Conservation (phyloP, 2,888 invertebrate species). For the Himalopsyche tibetana region DNA sequence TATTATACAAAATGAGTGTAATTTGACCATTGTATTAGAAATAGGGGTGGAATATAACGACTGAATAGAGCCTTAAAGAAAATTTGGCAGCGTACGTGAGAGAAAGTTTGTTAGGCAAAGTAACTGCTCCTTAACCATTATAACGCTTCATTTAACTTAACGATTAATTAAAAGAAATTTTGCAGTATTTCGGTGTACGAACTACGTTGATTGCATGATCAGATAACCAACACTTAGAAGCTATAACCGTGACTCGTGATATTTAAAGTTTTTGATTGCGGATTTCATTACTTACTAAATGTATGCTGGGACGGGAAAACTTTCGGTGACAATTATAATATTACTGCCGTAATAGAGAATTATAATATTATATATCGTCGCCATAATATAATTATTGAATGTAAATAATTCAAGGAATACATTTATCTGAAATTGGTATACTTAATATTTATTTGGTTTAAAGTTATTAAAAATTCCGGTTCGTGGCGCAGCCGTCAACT, state of each 20-base stretch:
- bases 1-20: background rate
- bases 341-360: too few relatives aligned
- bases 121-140: conserved; percentile 18
- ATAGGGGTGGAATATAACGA: conserved; percentile 27
- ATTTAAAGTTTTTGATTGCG: conserved; percentile 32
- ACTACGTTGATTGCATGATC: conserved; percentile 10
- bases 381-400: too few relatives aligned
- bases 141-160: conserved; percentile 53
- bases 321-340: too few relatives aligned
- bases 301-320: too few relatives aligned
- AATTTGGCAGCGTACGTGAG: conserved; percentile 38
- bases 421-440: too few relatives aligned
- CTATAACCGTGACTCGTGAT: background rate
- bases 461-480: too few relatives aligned
- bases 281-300: conserved; percentile 14
- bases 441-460: too few relatives aligned
- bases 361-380: too few relatives aligned
- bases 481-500: too few relatives aligned
- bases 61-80: conserved; percentile 29
- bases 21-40: conserved; percentile 40
- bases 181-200: background rate
- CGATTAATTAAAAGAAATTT: conserved; percentile 59
- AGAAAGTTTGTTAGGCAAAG: conserved; percentile 22
- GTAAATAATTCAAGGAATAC: too few relatives aligned
- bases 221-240: background rate